Evolutionary conservation across 2,113 vertebrate genomes (phyloP).

Genomic region (Cisticola juncidis): DNA sequence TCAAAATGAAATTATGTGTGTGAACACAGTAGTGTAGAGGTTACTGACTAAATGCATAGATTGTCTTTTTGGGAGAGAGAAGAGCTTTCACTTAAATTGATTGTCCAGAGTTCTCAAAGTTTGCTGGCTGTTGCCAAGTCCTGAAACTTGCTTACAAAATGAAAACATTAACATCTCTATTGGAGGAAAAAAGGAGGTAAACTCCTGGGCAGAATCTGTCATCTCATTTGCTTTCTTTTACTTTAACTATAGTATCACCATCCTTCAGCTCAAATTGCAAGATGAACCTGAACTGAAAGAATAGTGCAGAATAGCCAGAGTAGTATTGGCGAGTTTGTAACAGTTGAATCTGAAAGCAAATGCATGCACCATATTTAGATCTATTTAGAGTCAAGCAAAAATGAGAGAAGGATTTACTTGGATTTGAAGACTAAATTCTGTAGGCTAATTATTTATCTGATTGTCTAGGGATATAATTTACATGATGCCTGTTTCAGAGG

Average conservation of each 20-base stretch:
- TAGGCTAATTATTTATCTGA: slow-evolving; percentile 14
- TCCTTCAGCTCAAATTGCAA: not conserved
- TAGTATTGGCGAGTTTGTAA: not conserved
- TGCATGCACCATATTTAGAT: not conserved
- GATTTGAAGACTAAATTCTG: slow-evolving; percentile 35
- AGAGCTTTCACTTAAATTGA: not conserved
- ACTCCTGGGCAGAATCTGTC: not conserved
- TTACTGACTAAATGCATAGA: not conserved
- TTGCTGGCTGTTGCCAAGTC: not conserved
- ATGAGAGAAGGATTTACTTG: not conserved
- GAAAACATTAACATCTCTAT: not conserved
- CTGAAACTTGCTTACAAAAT: not conserved
- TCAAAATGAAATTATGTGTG: not conserved
- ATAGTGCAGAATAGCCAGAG: not conserved
- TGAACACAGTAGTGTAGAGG: not conserved
- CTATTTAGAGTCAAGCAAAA: not conserved
- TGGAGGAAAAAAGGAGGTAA: not conserved
- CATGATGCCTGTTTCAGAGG: not conserved
- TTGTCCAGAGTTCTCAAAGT: not conserved
- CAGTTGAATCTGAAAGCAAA: not conserved
- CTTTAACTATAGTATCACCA: not conserved
- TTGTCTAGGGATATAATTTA: not conserved
- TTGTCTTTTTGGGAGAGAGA: not conserved
- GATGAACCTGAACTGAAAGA: not conserved
- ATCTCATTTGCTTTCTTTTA: not conserved